A percentile compares a stretch with the other conserved stretches of the same genome.
phyloP scores from a whole-genome alignment of 2,888 invertebrate genomes.

The Heliconius erato region DNA sequence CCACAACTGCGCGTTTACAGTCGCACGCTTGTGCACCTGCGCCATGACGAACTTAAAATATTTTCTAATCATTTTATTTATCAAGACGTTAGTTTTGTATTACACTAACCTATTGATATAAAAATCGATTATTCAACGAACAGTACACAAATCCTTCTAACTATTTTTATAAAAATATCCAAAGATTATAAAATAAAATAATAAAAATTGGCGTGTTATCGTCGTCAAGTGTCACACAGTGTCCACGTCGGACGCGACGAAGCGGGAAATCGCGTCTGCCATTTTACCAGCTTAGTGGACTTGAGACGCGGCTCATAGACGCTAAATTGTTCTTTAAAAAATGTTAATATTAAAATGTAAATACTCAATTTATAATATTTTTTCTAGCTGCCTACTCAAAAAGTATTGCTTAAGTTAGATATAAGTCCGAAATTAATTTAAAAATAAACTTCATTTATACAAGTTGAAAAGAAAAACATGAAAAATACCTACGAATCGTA shows the following conservation, averaged over 20 bases:
- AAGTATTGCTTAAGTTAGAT: background rate
- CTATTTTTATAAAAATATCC: background rate
- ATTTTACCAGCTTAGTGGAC: constrained; percentile 37
- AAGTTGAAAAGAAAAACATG: background rate
- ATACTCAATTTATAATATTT: too few species aligned
- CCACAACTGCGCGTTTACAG: too few species aligned
- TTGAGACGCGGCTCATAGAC: background rate
- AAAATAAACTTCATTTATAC: background rate
- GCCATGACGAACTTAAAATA: too few species aligned
- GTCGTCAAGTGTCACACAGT: constrained; percentile 32
- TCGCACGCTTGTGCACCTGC: too few species aligned
- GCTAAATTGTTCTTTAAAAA: background rate
- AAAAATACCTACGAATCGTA: background rate
- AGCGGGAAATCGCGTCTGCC: constrained; percentile 33
- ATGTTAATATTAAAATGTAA: background rate
- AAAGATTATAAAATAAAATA: constrained; percentile 18
- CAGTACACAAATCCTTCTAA: background rate
- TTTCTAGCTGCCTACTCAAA: background rate
- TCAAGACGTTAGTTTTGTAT: too few species aligned
- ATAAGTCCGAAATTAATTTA: background rate
- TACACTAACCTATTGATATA: background rate
- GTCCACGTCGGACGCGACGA: constrained; percentile 37
- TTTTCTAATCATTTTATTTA: too few species aligned
- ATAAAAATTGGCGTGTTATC: constrained; percentile 7
- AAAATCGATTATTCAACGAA: background rate